These are phyloP conservation scores for Urophycis tenuis DNA, from an alignment of 2,797 vertebrate species.

Conservation along the genomic window DNA sequence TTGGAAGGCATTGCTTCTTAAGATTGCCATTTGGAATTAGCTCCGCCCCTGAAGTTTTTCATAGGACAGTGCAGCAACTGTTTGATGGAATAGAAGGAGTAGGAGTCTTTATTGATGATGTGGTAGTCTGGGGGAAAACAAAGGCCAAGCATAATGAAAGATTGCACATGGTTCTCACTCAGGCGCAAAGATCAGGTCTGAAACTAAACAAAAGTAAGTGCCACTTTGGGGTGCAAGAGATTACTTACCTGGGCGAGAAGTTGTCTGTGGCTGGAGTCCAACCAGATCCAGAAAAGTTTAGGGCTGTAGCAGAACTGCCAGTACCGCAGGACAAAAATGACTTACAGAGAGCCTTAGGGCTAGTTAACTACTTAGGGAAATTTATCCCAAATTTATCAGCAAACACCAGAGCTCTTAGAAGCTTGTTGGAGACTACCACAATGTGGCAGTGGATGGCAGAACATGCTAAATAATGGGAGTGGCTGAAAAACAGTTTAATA, in stretches of 20 bases:
- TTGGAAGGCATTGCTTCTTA: neutral
- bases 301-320: neutral
- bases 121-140: constrained; percentile 7
- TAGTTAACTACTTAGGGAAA: constrained; percentile 10
- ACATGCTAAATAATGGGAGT: neutral
- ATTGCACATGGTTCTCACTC: neutral
- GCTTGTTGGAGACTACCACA: neutral
- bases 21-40: neutral
- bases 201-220: constrained; percentile 21
- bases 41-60: neutral
- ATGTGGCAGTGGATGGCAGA: neutral
- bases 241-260: constrained; percentile 16
- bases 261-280: neutral
- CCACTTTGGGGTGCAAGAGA: neutral
- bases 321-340: neutral
- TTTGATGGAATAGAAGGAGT: neutral
- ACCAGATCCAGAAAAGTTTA: constrained; percentile 1
- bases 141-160: constrained; percentile 11
- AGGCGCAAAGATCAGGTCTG: neutral
- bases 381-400: constrained; percentile 18
- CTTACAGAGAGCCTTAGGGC: constrained; percentile 7
- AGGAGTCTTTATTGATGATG: constrained; percentile 9
- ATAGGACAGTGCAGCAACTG: neutral
- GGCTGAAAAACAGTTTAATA: constrained; percentile 4
- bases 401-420: constrained; percentile 11